Conservation (phyloP, 2,888 invertebrate genomes). For the Eilema depressum region DNA sequence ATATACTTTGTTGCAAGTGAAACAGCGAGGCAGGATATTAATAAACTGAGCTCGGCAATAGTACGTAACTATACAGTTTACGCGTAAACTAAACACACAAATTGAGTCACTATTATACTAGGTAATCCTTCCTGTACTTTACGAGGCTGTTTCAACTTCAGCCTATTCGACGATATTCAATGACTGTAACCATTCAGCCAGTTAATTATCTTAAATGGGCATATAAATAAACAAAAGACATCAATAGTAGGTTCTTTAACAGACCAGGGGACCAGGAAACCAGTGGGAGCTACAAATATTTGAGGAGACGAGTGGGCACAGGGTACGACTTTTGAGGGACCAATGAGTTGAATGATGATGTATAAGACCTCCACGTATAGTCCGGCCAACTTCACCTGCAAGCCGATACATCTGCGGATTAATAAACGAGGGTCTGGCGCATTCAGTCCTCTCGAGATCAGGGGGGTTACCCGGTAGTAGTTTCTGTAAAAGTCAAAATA, state of each 20-base stretch:
- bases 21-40: background rate
- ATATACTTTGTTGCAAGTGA: background rate
- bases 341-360: too few species aligned
- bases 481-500: too few species aligned
- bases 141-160: slow-evolving; percentile 10
- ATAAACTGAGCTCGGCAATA: slow-evolving; percentile 6
- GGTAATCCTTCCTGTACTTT: slow-evolving; percentile 13
- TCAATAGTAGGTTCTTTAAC: too few species aligned
- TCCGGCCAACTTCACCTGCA: too few species aligned
- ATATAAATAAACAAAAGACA: background rate
- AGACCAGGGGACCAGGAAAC: too few species aligned
- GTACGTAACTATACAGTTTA: slow-evolving; percentile 7
- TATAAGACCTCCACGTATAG: too few species aligned
- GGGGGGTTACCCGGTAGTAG: too few species aligned
- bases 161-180: slow-evolving; percentile 5
- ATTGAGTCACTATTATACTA: slow-evolving; percentile 8
- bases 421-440: too few species aligned
- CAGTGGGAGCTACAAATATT: background rate
- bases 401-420: too few species aligned
- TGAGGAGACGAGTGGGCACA: too few species aligned
- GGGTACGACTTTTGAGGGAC: too few species aligned
- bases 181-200: background rate
- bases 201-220: background rate
- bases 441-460: too few species aligned
- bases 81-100: slow-evolving; percentile 16